phyloP scores from a whole-genome alignment of 2,113 vertebrate genomes.

The Coturnix japonica region DNA sequence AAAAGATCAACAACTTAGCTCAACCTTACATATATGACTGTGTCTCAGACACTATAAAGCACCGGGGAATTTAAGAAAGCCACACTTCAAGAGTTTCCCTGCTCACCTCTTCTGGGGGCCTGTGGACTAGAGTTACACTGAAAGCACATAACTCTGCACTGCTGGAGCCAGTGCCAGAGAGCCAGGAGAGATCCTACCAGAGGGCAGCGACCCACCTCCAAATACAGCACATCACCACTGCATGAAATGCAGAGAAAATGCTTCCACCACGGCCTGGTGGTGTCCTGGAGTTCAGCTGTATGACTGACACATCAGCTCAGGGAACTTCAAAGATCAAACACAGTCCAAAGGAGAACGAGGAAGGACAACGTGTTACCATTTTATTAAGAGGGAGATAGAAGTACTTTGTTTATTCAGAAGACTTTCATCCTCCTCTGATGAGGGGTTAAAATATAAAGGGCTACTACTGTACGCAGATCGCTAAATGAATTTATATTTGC shows the following conservation, averaged over 20 bases:
- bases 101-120: background rate
- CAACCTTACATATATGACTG: background rate
- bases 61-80: background rate
- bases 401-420: background rate
- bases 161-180: background rate
- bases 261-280: background rate
- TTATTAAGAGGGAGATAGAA: background rate
- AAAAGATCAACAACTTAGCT: background rate
- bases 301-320: rapidly evolving
- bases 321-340: background rate
- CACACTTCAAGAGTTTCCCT: background rate
- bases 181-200: background rate
- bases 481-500: background rate
- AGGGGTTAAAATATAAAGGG: background rate
- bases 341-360: background rate
- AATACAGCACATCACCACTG: background rate
- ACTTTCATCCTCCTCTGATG: background rate
- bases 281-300: rapidly evolving
- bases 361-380: background rate
- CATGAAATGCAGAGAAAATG: background rate
- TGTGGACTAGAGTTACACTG: background rate
- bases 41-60: background rate
- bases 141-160: rapidly evolving
- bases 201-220: background rate
- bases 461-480: background rate